Conservation (phyloP, 2,797 vertebrate species). For the Cyclopterus lumpus region DNA sequence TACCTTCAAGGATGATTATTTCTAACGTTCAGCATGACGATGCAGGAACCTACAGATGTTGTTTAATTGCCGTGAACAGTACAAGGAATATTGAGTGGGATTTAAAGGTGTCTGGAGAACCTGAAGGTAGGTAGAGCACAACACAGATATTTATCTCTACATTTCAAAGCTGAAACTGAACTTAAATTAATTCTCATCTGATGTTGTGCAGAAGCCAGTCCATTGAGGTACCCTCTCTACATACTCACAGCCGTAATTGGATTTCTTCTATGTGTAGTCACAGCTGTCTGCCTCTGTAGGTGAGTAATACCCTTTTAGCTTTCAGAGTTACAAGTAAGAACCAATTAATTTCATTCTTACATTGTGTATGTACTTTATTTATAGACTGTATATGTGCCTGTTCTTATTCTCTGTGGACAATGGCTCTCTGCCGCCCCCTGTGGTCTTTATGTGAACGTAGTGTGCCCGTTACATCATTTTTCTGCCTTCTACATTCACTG, state of each 20-base stretch:
- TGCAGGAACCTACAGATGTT: conserved; percentile 49
- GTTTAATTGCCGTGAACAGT: accelerated
- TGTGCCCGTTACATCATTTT: too few species aligned
- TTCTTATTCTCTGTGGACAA: too few species aligned
- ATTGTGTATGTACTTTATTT: too few species aligned
- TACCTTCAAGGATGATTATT: conserved; percentile 14
- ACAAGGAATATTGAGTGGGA: accelerated
- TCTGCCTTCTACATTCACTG: too few species aligned
- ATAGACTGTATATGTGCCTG: too few species aligned
- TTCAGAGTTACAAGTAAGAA: not conserved
- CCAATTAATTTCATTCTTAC: not conserved
- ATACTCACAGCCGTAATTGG: not conserved
- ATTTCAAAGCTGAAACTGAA: not conserved
- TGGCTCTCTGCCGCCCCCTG: too few species aligned
- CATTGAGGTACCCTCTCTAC: accelerated
- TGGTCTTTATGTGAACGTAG: too few species aligned
- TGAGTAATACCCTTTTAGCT: conserved; percentile 12
- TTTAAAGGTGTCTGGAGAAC: conserved; percentile 29
- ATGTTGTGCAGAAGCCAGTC: not conserved
- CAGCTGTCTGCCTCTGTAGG: conserved; percentile 37
- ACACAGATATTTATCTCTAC: not conserved
- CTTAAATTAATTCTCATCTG: not conserved
- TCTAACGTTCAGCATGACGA: conserved; percentile 38
- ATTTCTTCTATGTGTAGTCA: not conserved
- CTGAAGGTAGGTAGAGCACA: conserved; percentile 36